Conservation (phyloP, 2,888 invertebrate genomes). For the Oligia latruncula region DNA sequence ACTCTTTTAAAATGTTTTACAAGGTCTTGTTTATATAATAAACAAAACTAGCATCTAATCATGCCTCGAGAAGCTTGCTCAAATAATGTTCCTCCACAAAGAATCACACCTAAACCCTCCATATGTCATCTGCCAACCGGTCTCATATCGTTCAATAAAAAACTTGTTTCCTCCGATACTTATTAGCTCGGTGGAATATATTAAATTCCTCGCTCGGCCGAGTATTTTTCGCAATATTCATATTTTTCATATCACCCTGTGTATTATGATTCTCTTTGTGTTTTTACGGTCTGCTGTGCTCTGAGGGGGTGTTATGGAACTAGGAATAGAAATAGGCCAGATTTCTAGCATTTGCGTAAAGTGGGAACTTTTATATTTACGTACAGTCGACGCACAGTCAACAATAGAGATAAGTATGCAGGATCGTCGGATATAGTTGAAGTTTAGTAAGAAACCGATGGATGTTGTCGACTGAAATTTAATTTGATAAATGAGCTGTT, state of each 20-base stretch:
- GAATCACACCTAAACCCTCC: neutral
- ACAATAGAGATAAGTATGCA: no score
- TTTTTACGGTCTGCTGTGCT: constrained; percentile 45
- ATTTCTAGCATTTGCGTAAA: neutral
- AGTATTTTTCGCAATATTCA: constrained; percentile 57
- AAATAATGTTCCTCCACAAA: neutral
- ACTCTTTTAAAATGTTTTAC: no score
- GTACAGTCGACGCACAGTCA: neutral
- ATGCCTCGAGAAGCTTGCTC: neutral
- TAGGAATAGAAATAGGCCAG: constrained; percentile 10
- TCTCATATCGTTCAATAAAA: constrained; percentile 58
- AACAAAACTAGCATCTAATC: no score
- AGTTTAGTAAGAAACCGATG: no score
- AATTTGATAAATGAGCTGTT: no score
- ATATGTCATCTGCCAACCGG: constrained; percentile 9
- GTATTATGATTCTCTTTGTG: constrained; percentile 53
- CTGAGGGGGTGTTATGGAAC: constrained; percentile 26
- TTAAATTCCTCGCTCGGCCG: constrained; percentile 60
- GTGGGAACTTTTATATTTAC: neutral
- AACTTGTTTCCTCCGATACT: constrained; percentile 52
- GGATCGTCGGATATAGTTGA: no score
- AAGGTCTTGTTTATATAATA: no score
- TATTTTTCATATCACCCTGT: constrained; percentile 56
- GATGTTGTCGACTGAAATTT: no score
- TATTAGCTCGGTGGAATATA: constrained; percentile 61